Base-by-base conservation (phyloP, 2,888 invertebrate genomes). In the Chrysolina americana region DNA sequence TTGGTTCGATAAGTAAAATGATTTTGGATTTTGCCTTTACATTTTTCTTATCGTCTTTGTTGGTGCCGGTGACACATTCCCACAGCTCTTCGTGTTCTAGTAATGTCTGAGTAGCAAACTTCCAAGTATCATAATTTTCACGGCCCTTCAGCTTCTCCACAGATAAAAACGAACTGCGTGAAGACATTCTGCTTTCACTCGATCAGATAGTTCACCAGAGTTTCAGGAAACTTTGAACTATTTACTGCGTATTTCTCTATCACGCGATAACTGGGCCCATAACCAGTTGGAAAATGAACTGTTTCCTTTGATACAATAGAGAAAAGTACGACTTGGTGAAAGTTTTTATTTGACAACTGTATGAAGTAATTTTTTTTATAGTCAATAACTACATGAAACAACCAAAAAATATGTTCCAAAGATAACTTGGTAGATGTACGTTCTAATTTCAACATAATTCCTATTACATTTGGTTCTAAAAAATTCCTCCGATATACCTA, bases 1-100 rank as follows among this genome's bases (percentile, higher is more conserved):
- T 69, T 3, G 80, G 80, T 21, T 83, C 80, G 13, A 83, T 73
- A 9, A 75, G 69, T 15, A 83, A 44, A 59, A 80, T 79, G 9
- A 84, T 80, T 76, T 80, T 83, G 9, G 81, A 53, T 28, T 69
- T 74, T 0, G 80, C 76, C 62, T 74, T 73, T 53, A 63, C 63
- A 15, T 77, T 71, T 56, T 81, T 76, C 48, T 66, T 75, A n/a
- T 28, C 44, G 11, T 65, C 44, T n/a, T 23, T 62, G 15, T 65
- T 41, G 10, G 36, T 65, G 41, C 65, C 41, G n/a, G n/a, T 28
- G 59, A 77, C 68, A 47, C 70, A 75, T 15, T 69, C 73, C 75
- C 75, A 75, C 36, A 78, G 68, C 9, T 78, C 76, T 68, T 78
- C 76, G 41, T 75, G 76, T 62, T 78, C 28, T 28, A 28, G 28